Conservation (phyloP, 2,113 vertebrate genomes). For the Butorides virescens region DNA sequence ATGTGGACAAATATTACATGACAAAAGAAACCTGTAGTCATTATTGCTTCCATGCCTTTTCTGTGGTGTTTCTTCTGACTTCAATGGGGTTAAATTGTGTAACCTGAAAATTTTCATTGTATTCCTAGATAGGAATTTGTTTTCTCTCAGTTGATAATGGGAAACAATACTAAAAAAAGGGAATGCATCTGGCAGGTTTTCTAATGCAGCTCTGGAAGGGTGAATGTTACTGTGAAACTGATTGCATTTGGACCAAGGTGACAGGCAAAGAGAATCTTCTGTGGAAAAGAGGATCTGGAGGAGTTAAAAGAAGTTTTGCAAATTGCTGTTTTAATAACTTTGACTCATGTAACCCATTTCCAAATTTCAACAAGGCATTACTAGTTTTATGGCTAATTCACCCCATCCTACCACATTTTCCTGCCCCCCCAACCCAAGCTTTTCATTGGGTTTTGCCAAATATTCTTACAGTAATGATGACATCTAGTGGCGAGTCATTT, state of each 20-base stretch:
- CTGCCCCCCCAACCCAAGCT: background rate
- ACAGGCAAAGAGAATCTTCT: background rate
- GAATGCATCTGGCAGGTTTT: background rate
- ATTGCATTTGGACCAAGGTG: background rate
- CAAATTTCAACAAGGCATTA: background rate
- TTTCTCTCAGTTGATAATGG: background rate
- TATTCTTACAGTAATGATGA: background rate
- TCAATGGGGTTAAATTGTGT: background rate
- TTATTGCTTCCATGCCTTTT: background rate
- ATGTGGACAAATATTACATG: background rate
- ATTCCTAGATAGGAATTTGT: background rate
- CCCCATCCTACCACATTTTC: background rate
- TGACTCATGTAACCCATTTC: background rate
- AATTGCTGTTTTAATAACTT: background rate
- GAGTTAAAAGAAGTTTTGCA: background rate
- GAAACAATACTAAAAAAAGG: background rate
- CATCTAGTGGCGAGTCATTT: slow-evolving; percentile 24
- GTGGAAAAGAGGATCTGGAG: background rate
- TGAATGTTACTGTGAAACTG: background rate
- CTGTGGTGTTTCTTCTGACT: background rate
- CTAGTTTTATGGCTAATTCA: background rate
- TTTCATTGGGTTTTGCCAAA: background rate
- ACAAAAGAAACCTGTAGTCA: background rate
- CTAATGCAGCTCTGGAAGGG: background rate
- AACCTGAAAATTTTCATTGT: background rate